phyloP scores from a whole-genome alignment of 1,140 invertebrate genomes.

The Conus ventricosus region DNA sequence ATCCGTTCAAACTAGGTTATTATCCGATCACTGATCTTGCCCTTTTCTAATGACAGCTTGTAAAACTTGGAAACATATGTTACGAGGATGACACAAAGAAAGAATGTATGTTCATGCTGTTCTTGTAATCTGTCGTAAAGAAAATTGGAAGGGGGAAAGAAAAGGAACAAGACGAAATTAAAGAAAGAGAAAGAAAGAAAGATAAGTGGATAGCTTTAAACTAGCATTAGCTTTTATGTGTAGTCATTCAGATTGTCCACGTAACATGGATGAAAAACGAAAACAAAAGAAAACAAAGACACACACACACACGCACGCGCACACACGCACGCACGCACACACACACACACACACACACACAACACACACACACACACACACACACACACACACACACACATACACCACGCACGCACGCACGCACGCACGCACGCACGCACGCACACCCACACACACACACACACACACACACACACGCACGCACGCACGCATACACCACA shows the following conservation, averaged over 20 bases:
- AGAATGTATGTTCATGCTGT: no score
- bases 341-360: slow-evolving; percentile 3
- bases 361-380: slow-evolving; percentile 1
- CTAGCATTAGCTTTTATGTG: no score
- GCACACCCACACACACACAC: background rate
- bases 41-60: no score
- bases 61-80: no score
- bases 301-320: no score
- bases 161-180: background rate
- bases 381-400: background rate
- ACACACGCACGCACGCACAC: background rate
- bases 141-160: background rate
- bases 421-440: background rate
- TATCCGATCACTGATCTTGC: no score
- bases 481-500: background rate
- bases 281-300: background rate
- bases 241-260: no score
- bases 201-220: background rate
- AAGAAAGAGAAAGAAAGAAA: background rate
- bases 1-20: no score
- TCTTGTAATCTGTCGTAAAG: no score
- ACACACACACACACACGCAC: no score
- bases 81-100: no score
- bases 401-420: background rate
- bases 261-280: no score